Evolutionary conservation across 2,113 vertebrate genomes (phyloP).

Genomic region (Thomomys bottae): DNA sequence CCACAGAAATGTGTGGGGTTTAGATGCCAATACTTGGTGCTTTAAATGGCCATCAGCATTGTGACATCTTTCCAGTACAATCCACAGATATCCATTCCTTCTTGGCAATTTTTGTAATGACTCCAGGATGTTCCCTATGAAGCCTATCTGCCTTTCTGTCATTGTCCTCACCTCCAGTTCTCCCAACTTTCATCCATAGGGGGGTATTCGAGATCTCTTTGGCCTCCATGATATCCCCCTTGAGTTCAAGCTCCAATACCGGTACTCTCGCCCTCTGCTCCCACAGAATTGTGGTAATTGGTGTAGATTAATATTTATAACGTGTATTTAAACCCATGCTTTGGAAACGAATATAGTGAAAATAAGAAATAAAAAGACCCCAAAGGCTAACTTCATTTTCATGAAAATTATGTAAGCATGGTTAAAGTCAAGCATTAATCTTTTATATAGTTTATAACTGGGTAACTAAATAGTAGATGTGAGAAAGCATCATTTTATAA

Average conservation of each 20-base stretch:
- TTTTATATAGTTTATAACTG: background rate
- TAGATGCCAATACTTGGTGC: background rate
- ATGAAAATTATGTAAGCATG: background rate
- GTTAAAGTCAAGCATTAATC: background rate
- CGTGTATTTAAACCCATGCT: background rate
- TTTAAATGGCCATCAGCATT: background rate
- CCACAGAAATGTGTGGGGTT: background rate
- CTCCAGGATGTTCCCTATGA: slow-evolving; percentile 8
- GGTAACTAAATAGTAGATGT: background rate
- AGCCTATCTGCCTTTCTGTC: background rate
- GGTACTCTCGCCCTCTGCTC: too few relatives aligned
- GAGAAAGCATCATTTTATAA: background rate
- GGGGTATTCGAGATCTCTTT: background rate
- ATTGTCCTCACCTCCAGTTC: background rate
- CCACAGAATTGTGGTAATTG: too few relatives aligned
- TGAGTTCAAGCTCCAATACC: too few relatives aligned
- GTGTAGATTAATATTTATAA: background rate
- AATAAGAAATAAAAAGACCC: background rate
- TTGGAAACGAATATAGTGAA: background rate
- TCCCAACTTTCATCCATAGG: background rate
- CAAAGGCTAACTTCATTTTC: background rate
- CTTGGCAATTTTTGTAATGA: background rate
- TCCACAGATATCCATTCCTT: background rate
- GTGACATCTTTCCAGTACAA: background rate
- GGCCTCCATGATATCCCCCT: background rate